Evolutionary conservation across 2,113 vertebrate genomes (phyloP).

Genomic region (Poecilia latipinna): DNA sequence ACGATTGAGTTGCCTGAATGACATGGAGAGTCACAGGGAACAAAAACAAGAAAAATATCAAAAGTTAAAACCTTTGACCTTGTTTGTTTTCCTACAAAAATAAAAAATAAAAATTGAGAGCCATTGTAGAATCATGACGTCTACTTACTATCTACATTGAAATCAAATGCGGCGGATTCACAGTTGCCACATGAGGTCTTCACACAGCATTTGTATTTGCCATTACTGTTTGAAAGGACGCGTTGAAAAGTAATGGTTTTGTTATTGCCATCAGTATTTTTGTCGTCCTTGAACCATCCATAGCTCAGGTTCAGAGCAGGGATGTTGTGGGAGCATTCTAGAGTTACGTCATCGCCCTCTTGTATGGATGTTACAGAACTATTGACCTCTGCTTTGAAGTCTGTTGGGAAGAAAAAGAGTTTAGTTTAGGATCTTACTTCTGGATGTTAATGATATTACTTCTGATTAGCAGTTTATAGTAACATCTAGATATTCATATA

Average conservation of each 20-base stretch:
- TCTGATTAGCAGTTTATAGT: background rate
- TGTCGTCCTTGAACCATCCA: slow-evolving; percentile 1
- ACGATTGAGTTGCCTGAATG: background rate
- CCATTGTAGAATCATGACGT: background rate
- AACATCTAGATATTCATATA: background rate
- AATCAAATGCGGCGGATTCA: rapidly evolving
- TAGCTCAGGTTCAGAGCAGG: background rate
- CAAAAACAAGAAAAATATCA: background rate
- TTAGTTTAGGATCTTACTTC: background rate
- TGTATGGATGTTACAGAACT: rapidly evolving
- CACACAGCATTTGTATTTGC: slow-evolving; percentile 44
- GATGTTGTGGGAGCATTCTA: slow-evolving; percentile 49
- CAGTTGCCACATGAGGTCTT: background rate
- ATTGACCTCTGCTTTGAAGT: slow-evolving; percentile 19
- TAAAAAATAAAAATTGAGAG: background rate
- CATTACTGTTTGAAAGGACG: rapidly evolving
- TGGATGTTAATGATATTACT: background rate
- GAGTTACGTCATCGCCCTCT: rapidly evolving
- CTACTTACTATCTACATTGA: slow-evolving; percentile 37
- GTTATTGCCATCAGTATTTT: rapidly evolving
- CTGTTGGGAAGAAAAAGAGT: slow-evolving; percentile 27
- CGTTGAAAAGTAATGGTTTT: rapidly evolving
- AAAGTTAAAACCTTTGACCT: background rate
- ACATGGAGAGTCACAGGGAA: background rate
- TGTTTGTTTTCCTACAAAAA: background rate